phyloP scores from a whole-genome alignment of 1,140 invertebrate genomes.

The Tetramorium parvispinum region DNA sequence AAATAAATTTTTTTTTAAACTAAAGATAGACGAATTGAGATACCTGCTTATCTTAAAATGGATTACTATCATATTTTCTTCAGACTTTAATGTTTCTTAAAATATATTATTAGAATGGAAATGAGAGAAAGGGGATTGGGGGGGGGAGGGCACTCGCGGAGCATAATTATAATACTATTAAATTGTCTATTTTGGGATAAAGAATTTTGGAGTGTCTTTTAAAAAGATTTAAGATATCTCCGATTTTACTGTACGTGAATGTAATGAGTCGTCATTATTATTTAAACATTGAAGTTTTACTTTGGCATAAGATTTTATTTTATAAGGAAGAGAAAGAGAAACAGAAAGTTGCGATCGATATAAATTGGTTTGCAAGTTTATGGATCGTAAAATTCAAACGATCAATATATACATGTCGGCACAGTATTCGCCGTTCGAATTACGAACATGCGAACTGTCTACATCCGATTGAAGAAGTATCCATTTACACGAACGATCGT shows the following conservation, averaged over 20 bases:
- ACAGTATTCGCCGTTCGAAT: not conserved
- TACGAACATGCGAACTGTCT: conserved; percentile 45
- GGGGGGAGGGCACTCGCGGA: too few relatives aligned
- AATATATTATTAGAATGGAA: not conserved
- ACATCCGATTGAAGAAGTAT: conserved; percentile 42
- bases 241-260: not conserved
- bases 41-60: not conserved
- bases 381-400: conserved; percentile 47
- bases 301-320: not conserved
- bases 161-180: not conserved
- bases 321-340: not conserved
- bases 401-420: conserved; percentile 27
- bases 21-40: not conserved
- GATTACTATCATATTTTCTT: not conserved
- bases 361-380: not conserved
- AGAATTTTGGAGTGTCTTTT: not conserved
- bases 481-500: conserved; percentile 50
- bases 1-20: not conserved
- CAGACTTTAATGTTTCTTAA: not conserved
- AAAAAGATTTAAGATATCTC: not conserved
- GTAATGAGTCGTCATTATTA: not conserved
- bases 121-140: not conserved
- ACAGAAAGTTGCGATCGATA: not conserved
- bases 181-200: not conserved
- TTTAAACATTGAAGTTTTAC: not conserved